phyloP scores from a whole-genome alignment of 2,888 invertebrate species.

The Scaptodrosophila latifasciaeformis region DNA sequence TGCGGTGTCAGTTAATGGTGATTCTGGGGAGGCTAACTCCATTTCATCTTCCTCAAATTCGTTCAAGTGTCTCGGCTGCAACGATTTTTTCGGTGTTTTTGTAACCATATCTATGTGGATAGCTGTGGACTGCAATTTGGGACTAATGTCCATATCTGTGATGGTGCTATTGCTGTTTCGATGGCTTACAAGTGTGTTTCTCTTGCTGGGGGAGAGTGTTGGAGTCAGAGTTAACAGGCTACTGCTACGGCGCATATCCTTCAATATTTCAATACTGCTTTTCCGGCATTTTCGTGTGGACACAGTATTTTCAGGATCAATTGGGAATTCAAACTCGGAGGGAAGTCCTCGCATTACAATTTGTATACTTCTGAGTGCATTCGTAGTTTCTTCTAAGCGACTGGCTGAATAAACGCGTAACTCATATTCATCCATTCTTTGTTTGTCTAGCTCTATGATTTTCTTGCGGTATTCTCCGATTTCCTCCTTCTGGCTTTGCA shows the following conservation, averaged over 20 bases:
- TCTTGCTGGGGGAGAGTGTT: constrained; percentile 3
- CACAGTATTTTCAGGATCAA: too few relatives aligned
- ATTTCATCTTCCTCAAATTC: too few relatives aligned
- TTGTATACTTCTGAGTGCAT: too few relatives aligned
- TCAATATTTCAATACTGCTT: neutral
- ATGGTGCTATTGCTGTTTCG: neutral
- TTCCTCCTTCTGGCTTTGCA: constrained; percentile 24
- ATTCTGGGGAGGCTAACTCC: neutral
- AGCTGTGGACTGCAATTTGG: neutral
- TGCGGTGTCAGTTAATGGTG: neutral
- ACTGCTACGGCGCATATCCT: constrained; percentile 8
- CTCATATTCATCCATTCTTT: constrained; percentile 25
- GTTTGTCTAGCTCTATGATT: constrained; percentile 17
- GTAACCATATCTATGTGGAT: too few relatives aligned
- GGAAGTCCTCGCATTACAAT: too few relatives aligned
- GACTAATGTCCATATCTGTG: neutral
- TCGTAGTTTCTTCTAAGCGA: too few relatives aligned
- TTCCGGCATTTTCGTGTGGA: too few relatives aligned
- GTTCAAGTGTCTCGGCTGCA: neutral
- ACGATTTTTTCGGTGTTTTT: too few relatives aligned
- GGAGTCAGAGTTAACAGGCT: neutral
- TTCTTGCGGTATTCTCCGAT: constrained; percentile 20
- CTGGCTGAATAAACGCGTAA: too few relatives aligned
- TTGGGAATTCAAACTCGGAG: too few relatives aligned
- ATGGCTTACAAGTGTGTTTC: too few relatives aligned